Percentiles rank a stretch among this genome's conserved stretches.
These are phyloP conservation scores for Mechanitis messenoides DNA, from an alignment of 2,888 invertebrate species.

Conservation along the genomic window DNA sequence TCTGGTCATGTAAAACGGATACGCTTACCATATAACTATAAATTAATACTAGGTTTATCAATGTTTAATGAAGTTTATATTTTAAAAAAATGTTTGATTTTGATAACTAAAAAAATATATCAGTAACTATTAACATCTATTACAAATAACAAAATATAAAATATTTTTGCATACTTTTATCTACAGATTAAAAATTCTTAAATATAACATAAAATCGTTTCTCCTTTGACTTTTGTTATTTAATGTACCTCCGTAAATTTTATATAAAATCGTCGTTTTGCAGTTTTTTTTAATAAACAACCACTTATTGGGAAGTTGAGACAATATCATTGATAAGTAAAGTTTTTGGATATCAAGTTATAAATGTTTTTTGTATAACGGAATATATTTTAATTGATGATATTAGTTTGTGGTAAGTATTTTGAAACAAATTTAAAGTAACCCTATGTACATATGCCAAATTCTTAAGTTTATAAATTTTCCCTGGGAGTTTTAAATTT, in stretches of 20 bases:
- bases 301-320: background rate
- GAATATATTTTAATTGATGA: background rate
- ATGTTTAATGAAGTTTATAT: no score
- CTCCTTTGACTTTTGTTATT: constrained; percentile 1
- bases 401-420: no score
- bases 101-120: background rate
- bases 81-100: no score
- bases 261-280: background rate
- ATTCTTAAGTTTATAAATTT: no score
- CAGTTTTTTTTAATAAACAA: background rate
- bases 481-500: no score
- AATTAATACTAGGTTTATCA: no score
- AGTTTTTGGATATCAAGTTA: background rate
- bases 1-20: constrained; percentile 20
- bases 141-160: no score
- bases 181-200: constrained; percentile 1
- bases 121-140: background rate
- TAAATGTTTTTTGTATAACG: background rate
- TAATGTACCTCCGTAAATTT: constrained; percentile 1
- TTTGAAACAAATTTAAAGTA: no score
- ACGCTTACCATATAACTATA: background rate
- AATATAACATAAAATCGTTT: background rate
- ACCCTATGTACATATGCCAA: no score
- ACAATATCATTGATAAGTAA: background rate
- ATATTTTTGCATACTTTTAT: no score